phyloP scores from a whole-genome alignment of 2,888 invertebrate genomes.

The Amitus sp. region DNA sequence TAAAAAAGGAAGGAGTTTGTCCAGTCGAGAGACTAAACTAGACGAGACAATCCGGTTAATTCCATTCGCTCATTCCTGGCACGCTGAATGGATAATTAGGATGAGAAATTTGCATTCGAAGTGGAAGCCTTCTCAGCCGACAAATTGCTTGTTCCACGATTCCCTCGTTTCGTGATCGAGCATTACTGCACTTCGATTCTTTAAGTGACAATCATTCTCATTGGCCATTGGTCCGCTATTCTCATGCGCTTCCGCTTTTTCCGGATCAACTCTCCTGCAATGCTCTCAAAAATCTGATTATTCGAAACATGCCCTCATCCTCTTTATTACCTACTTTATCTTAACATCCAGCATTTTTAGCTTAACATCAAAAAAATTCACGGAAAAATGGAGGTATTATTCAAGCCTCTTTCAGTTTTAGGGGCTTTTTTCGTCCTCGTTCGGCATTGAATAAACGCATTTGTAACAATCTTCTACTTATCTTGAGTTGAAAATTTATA shows the following conservation, averaged over 20 bases:
- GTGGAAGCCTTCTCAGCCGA: constrained; percentile 45
- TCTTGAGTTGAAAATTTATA: too few relatives aligned
- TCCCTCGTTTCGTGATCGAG: constrained; percentile 21
- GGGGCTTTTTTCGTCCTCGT: too few relatives aligned
- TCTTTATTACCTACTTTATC: too few relatives aligned
- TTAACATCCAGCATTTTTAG: too few relatives aligned
- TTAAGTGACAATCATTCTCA: constrained; percentile 12
- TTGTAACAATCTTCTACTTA: too few relatives aligned
- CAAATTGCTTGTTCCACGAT: constrained; percentile 41
- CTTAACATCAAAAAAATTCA: too few relatives aligned
- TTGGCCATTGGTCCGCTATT: constrained; percentile 4
- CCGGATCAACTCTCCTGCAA: constrained; percentile 4
- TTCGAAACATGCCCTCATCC: too few relatives aligned
- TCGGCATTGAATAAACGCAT: too few relatives aligned
- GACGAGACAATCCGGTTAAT: constrained; percentile 50
- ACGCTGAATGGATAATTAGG: constrained; percentile 54
- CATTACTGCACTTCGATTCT: constrained; percentile 17
- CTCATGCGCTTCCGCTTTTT: neutral
- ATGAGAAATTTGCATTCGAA: constrained; percentile 56
- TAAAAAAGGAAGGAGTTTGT: constrained; percentile 29
- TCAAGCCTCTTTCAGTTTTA: too few relatives aligned
- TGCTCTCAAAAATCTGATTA: too few relatives aligned
- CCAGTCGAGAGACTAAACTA: constrained; percentile 37
- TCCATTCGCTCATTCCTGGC: constrained; percentile 41
- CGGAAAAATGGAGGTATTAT: too few relatives aligned